Base-by-base conservation (phyloP, 2,888 invertebrate species). In the Athripsodes cinereus region DNA sequence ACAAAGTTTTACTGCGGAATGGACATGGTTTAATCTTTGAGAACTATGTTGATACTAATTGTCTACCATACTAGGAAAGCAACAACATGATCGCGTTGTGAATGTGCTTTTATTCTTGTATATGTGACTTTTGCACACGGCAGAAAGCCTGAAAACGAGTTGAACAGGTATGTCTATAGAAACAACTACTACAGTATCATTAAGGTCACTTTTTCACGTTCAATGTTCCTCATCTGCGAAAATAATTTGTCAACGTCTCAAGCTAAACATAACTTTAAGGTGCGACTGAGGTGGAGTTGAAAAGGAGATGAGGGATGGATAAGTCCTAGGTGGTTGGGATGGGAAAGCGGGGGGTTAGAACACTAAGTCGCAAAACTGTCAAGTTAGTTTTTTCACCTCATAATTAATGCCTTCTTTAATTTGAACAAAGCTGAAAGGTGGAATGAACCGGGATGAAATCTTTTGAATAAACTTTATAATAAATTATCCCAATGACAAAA, bases 311-410 rank as follows among this genome's bases (percentile, higher is more conserved):
- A 40, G 40, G 40, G 13, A 16, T 3, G 6, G 8, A 11, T 31
- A 8, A 6, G 6, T 31, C 11, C 11, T 31, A 11, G 31, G 31
- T 6, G 31, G 31, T 8, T 31, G 40, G 16, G 40, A 40, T 2
- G 40, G 16, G 40, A 40, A 3, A 16, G 40, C 2, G 40, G 40
- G n/a, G 40, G 13, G 40, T n/a, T n/a, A 26, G 10, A 26, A 10
- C 26, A 6, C 26, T 26, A 26, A 26, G 26, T 26, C 26, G 26
- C 26, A 26, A 26, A 40, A 40, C n/a, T 40, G 40, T 40, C 40
- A 40, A 40, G 40, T 40, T 40, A 40, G 40, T 40, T 40, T 40
- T 40, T 40, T 40, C 40, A 40, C 40, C 40, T 40, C 40, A 40
- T 40, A 40, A 40, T 40, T 40, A 40, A 40, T 40, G 40, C 40